These are phyloP conservation scores for Oryctolagus cuniculus DNA, from an alignment of 2,113 vertebrate species.

Conservation along the genomic window DNA sequence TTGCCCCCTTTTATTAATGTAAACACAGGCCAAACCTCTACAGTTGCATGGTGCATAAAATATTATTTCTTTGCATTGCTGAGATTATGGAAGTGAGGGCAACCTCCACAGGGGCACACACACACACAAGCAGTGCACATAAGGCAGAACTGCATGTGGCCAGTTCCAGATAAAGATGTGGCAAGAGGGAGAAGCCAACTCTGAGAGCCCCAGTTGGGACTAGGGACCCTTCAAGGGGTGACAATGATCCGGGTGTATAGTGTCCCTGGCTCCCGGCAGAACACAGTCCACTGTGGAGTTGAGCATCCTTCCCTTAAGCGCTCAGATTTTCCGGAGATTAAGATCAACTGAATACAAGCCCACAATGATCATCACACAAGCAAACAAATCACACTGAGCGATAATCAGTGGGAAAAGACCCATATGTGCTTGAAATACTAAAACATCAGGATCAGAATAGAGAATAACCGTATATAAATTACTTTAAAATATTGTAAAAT, in stretches of 20 bases:
- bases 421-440: not conserved
- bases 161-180: not conserved
- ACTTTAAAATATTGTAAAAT: not conserved
- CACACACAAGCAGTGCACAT: not conserved
- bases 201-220: not conserved
- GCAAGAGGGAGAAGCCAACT: not conserved
- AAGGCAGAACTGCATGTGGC: not conserved
- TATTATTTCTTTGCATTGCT: not conserved
- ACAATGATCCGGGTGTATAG: too few species aligned
- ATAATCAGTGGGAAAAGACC: not conserved
- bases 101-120: not conserved
- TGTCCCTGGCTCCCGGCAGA: not conserved
- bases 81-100: not conserved
- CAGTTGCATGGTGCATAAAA: too few species aligned
- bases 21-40: not conserved
- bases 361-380: not conserved
- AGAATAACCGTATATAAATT: not conserved
- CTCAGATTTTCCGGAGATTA: not conserved
- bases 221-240: not conserved
- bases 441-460: not conserved
- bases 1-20: not conserved
- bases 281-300: not conserved
- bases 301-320: not conserved
- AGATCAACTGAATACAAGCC: not conserved
- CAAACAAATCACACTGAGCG: not conserved